A percentile compares a stretch with the other conserved stretches of the same genome.
Evolutionary conservation across 2,888 invertebrate species (phyloP).

Genomic region (Leucophenga montana): DNA sequence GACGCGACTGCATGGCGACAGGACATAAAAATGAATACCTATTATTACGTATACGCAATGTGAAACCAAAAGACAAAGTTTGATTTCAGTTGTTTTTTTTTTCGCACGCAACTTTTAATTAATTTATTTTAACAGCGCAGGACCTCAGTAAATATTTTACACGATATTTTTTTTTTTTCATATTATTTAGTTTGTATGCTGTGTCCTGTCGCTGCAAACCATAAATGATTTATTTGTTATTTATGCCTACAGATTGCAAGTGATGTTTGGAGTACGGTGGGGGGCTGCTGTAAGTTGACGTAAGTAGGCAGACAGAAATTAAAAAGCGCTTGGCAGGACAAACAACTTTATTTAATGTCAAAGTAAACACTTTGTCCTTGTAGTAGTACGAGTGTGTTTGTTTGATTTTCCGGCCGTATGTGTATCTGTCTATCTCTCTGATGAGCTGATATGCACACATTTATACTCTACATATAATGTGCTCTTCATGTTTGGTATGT

Average conservation of each 20-base stretch:
- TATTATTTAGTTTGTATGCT: conserved; percentile 21
- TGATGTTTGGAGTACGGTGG: neutral
- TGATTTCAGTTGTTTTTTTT: conserved; percentile 38
- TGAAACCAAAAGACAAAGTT: conserved; percentile 45
- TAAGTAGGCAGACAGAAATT: conserved; percentile 44
- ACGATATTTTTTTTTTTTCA: conserved; percentile 25
- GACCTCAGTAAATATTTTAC: conserved; percentile 61
- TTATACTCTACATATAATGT: conserved; percentile 28
- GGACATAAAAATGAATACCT: conserved; percentile 33
- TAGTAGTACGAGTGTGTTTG: no score
- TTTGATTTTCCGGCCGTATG: neutral
- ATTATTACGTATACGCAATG: conserved; percentile 45
- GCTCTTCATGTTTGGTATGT: no score
- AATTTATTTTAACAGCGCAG: conserved; percentile 56
- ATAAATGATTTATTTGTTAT: conserved; percentile 67
- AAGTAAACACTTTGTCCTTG: conserved; percentile 51
- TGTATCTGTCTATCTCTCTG: conserved; percentile 18
- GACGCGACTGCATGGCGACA: conserved; percentile 46
- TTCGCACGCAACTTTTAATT: conserved; percentile 56
- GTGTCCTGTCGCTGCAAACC: conserved; percentile 47
- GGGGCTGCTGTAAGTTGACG: neutral
- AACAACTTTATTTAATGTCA: conserved; percentile 66
- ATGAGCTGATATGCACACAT: conserved; percentile 26
- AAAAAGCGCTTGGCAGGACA: conserved; percentile 51
- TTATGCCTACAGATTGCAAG: conserved; percentile 48